These are phyloP conservation scores for Valencia hispanica DNA, from an alignment of 2,797 vertebrate genomes.

Conservation along the genomic window DNA sequence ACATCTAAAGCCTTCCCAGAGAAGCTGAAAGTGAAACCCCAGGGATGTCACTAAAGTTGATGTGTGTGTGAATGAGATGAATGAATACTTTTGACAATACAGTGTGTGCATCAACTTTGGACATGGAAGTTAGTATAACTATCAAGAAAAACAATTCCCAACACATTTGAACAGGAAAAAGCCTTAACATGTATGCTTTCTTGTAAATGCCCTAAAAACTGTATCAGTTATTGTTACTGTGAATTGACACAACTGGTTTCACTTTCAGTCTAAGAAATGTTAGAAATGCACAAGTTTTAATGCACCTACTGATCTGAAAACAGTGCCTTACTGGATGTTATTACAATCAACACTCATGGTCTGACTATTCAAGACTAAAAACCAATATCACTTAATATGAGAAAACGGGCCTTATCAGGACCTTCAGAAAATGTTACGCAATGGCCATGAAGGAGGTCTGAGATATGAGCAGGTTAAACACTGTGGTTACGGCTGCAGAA, in stretches of 20 bases:
- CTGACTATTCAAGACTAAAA: background rate
- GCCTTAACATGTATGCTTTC: background rate
- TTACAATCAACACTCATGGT: background rate
- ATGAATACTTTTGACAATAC: background rate
- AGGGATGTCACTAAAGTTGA: background rate
- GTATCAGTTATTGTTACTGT: background rate
- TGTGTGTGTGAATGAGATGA: background rate
- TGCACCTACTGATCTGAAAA: background rate
- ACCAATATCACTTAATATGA: background rate
- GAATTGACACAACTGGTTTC: background rate
- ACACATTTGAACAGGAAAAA: background rate
- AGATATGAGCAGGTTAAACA: constrained; percentile 28
- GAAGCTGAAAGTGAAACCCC: no score
- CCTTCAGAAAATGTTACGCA: constrained; percentile 33
- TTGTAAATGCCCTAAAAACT: background rate
- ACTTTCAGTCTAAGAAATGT: background rate
- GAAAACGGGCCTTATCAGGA: constrained; percentile 16
- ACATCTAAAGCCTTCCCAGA: no score
- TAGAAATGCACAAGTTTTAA: background rate
- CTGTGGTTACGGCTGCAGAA: constrained; percentile 45
- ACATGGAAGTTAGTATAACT: background rate
- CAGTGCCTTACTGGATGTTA: background rate
- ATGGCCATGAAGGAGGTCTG: constrained; percentile 11
- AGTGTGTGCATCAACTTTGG: background rate
- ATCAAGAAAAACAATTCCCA: background rate